A percentile compares a stretch with the other conserved stretches of the same genome.
Conservation (phyloP, 2,888 invertebrate genomes). For the Argynnis bischoffii region DNA sequence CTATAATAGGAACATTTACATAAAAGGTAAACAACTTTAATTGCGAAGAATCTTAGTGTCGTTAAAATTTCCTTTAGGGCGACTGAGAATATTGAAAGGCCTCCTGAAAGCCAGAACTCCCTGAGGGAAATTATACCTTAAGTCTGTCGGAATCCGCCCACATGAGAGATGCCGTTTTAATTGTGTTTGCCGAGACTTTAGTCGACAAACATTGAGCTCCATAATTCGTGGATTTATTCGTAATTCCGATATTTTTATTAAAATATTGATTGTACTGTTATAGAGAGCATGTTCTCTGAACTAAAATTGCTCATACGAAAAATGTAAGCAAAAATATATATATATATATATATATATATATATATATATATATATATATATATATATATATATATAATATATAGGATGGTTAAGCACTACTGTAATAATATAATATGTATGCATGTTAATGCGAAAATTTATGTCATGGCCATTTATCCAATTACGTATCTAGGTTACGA, state of each 20-base stretch:
- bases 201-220: constrained; percentile 65
- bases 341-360: too few species aligned
- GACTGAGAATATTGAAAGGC: constrained; percentile 57
- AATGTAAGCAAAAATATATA: too few species aligned
- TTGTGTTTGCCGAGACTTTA: constrained; percentile 72
- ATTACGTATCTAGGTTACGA: constrained; percentile 30
- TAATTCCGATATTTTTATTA: constrained; percentile 46
- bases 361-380: not conserved
- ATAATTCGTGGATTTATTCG: constrained; percentile 55
- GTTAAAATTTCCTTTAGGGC: constrained; percentile 53
- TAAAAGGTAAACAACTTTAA: constrained; percentile 18
- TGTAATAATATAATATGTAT: not conserved
- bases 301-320: too few species aligned
- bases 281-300: not conserved
- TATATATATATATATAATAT: too few species aligned
- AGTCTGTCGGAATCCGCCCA: constrained; percentile 65
- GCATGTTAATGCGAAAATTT: constrained; percentile 23
- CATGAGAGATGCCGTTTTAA: constrained; percentile 72
- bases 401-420: not conserved
- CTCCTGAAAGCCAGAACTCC: constrained; percentile 64
- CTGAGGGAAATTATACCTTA: constrained; percentile 67
- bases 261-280: not conserved
- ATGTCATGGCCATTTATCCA: constrained; percentile 32
- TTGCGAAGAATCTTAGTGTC: constrained; percentile 37
- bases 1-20: constrained; percentile 15